Conservation (phyloP, 2,113 vertebrate species). For the Piprites chloris region DNA sequence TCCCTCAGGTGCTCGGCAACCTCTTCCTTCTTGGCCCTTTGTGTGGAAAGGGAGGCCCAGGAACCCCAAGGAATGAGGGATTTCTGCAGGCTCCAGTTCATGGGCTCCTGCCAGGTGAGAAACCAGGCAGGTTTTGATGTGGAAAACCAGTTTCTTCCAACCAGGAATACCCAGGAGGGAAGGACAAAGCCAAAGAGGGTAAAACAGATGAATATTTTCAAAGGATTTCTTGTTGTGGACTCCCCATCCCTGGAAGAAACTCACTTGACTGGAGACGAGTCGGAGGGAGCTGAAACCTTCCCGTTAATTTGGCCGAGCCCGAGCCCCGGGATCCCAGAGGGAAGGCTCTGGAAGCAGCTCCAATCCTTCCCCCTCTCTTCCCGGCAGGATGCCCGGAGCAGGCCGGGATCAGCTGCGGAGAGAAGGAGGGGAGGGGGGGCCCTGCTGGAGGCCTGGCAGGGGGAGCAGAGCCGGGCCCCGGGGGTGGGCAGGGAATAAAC, state of each 20-base stretch:
- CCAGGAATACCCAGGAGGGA: not conserved
- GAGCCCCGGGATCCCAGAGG: not conserved
- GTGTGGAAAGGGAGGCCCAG: not conserved
- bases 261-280: no score
- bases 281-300: not conserved
- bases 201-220: no score
- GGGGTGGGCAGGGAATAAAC: not conserved
- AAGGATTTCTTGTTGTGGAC: no score
- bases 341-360: not conserved
- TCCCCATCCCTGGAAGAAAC: no score
- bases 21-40: not conserved
- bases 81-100: not conserved
- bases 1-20: not conserved
- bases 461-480: not conserved
- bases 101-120: not conserved
- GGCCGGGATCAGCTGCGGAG: constrained; percentile 33
- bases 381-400: constrained; percentile 22
- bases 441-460: constrained; percentile 1
- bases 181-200: not conserved
- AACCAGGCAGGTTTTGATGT: not conserved
- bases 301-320: not conserved
- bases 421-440: not conserved
- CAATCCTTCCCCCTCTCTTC: not conserved
- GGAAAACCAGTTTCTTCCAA: not conserved
- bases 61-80: not conserved